These are phyloP conservation scores for Drosophila lowei DNA, from an alignment of 1,140 invertebrate genomes.

Conservation along the genomic window DNA sequence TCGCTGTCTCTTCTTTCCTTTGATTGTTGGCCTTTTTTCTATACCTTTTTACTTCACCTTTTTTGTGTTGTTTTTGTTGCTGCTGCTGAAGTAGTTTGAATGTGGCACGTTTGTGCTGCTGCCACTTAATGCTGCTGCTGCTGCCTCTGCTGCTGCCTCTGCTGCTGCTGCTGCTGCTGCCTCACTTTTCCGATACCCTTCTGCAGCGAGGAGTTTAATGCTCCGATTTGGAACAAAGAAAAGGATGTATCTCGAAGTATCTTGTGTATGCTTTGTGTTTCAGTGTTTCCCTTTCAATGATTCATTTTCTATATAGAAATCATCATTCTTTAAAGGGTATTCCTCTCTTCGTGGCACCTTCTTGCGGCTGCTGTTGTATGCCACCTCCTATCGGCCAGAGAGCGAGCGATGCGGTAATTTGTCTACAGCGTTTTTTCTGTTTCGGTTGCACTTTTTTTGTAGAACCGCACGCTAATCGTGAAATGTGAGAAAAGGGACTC, in stretches of 20 bases:
- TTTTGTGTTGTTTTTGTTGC: too few relatives aligned
- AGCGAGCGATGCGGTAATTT: constrained; percentile 57
- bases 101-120: constrained; percentile 66
- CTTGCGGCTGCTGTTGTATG: constrained; percentile 3
- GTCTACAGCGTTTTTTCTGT: constrained; percentile 54
- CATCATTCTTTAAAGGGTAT: too few relatives aligned
- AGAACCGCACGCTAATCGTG: constrained; percentile 66
- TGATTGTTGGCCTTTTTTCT: constrained; percentile 19
- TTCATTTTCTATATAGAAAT: too few relatives aligned
- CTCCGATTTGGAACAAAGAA: too few relatives aligned
- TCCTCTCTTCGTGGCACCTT: too few relatives aligned
- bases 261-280: constrained; percentile 19
- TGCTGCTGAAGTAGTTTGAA: constrained; percentile 69
- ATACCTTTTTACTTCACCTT: neutral
- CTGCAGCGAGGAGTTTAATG: too few relatives aligned
- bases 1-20: constrained; percentile 46
- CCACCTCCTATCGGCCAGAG: constrained; percentile 8
- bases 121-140: neutral
- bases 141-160: neutral
- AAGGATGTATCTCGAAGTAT: neutral
- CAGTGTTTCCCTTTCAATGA: neutral
- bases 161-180: neutral
- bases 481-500: constrained; percentile 38
- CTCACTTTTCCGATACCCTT: neutral
- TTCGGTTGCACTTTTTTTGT: constrained; percentile 18